Evolutionary conservation across 2,797 vertebrate species (phyloP).

Genomic region (Schizopygopsis pylzovi): DNA sequence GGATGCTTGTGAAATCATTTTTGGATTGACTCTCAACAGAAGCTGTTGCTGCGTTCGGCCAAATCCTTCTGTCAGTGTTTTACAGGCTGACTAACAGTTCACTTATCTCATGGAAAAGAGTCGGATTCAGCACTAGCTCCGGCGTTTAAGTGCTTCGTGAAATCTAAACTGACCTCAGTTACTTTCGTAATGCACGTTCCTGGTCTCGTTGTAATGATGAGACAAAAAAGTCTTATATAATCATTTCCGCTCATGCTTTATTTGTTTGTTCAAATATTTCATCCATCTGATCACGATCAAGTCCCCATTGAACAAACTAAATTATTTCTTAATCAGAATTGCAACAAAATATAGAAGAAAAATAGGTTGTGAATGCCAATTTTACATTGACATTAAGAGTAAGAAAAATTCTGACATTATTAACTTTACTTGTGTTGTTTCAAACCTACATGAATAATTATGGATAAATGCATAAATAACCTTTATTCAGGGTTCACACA

Average conservation of each 20-base stretch:
- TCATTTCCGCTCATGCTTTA: neutral
- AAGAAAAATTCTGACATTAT: neutral
- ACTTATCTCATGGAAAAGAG: constrained; percentile 14
- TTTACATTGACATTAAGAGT: neutral
- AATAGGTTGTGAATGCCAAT: neutral
- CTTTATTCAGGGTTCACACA: neutral
- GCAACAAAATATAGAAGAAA: neutral
- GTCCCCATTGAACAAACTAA: neutral
- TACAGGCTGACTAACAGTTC: constrained; percentile 17
- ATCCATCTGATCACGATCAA: neutral
- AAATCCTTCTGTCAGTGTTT: constrained; percentile 22
- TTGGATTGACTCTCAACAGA: constrained; percentile 39
- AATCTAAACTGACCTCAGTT: constrained; percentile 14
- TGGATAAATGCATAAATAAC: neutral
- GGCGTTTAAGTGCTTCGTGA: neutral
- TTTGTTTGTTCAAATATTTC: neutral
- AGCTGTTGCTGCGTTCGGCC: constrained; percentile 38
- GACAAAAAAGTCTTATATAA: neutral
- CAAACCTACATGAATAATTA: neutral
- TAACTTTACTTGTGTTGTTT: neutral
- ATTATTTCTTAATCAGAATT: neutral
- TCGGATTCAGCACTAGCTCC: neutral
- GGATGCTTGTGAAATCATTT: constrained; percentile 39
- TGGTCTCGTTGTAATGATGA: neutral
- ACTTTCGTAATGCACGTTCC: neutral